Percentiles rank a stretch among this genome's conserved stretches.
phyloP scores from a whole-genome alignment of 2,113 vertebrate genomes.

The human region GRCh38 chr6:84406001-84406500 shows the following conservation, averaged over 20 bases:
- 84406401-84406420: background rate
- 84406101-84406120: background rate
- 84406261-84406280: background rate
- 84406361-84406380: background rate
- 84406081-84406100: background rate
- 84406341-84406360: background rate
- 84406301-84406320: background rate
- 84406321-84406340: background rate
- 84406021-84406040: background rate
- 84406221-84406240: background rate
- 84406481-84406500: background rate
- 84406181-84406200: slow-evolving; percentile 19
- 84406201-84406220: background rate
- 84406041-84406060: background rate
- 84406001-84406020: background rate
- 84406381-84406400: background rate
- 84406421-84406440: background rate
- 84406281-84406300: background rate
- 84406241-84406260: background rate
- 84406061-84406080: background rate
- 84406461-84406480: background rate
- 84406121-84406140: slow-evolving; percentile 15
- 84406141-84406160: background rate
- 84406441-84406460: background rate
- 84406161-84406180: background rate